These are phyloP conservation scores for Augiades crinisus DNA, from an alignment of 2,888 invertebrate species.

Conservation along the genomic window DNA sequence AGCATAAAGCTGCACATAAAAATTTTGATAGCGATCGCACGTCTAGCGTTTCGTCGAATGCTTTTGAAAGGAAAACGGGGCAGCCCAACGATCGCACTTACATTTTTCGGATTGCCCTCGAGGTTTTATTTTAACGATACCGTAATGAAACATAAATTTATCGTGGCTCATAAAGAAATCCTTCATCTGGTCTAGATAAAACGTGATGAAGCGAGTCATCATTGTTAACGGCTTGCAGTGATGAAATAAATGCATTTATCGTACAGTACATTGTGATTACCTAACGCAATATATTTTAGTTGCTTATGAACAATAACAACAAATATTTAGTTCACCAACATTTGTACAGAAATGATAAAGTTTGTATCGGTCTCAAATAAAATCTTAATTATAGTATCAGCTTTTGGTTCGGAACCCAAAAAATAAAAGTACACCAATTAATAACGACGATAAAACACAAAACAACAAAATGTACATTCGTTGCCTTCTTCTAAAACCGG, in stretches of 20 bases:
- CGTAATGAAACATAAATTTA: constrained; percentile 51
- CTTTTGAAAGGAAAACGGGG: constrained; percentile 3
- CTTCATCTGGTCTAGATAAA: constrained; percentile 47
- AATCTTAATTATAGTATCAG: no score
- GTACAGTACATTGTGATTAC: constrained; percentile 6
- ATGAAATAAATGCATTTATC: constrained; percentile 7
- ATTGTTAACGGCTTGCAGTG: constrained; percentile 34
- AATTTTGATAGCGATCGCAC: constrained; percentile 49
- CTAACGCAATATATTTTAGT: not conserved
- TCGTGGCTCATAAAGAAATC: constrained; percentile 58
- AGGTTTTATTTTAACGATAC: constrained; percentile 10
- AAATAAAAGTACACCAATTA: no score
- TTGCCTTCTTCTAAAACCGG: no score
- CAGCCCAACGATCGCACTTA: constrained; percentile 26
- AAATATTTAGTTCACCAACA: no score
- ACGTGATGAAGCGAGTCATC: constrained; percentile 43
- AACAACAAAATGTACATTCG: no score
- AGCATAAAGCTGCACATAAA: no score
- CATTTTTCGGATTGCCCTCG: constrained; percentile 52
- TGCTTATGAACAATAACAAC: no score
- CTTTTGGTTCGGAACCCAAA: no score
- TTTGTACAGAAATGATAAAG: no score
- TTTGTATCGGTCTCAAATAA: no score
- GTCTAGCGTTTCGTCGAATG: constrained; percentile 37
- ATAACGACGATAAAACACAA: no score